Evolutionary conservation across 2,113 vertebrate species (phyloP).

Genomic region (Oplegnathus fasciatus): DNA sequence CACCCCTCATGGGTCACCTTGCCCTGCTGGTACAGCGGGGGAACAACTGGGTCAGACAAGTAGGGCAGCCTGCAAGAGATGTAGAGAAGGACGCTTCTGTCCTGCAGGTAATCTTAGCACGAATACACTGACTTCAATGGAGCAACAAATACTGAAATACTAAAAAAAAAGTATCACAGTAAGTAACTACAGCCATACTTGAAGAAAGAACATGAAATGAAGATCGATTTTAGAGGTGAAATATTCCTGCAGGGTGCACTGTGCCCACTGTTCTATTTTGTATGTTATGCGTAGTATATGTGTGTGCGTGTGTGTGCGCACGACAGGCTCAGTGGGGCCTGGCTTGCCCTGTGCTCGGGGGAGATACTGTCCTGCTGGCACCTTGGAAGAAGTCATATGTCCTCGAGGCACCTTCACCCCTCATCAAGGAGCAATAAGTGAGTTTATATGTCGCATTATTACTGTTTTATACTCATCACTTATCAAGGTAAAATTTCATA

Average conservation of each 20-base stretch:
- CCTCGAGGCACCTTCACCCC: conserved; percentile 87
- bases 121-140: conserved; percentile 21
- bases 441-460: conserved; percentile 25
- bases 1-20: conserved; percentile 85
- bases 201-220: background rate
- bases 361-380: conserved; percentile 87
- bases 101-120: conserved; percentile 80
- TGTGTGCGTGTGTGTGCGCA: conserved; percentile 21
- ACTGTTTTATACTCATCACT: background rate
- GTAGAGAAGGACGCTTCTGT: conserved; percentile 87
- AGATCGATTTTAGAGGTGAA: background rate
- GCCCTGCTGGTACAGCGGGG: conserved; percentile 87
- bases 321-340: conserved; percentile 81
- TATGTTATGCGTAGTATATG: background rate
- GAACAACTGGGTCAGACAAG: conserved; percentile 88
- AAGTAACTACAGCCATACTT: background rate
- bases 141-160: conserved; percentile 25
- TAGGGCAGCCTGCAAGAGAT: conserved; percentile 86
- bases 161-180: conserved; percentile 12
- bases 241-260: background rate
- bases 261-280: background rate
- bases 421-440: conserved; percentile 86
- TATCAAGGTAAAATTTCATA: background rate
- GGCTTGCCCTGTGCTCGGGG: conserved; percentile 87
- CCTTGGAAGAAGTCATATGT: conserved; percentile 83